Conservation (phyloP, 1,140 invertebrate genomes). For the Drosophila sp. region DNA sequence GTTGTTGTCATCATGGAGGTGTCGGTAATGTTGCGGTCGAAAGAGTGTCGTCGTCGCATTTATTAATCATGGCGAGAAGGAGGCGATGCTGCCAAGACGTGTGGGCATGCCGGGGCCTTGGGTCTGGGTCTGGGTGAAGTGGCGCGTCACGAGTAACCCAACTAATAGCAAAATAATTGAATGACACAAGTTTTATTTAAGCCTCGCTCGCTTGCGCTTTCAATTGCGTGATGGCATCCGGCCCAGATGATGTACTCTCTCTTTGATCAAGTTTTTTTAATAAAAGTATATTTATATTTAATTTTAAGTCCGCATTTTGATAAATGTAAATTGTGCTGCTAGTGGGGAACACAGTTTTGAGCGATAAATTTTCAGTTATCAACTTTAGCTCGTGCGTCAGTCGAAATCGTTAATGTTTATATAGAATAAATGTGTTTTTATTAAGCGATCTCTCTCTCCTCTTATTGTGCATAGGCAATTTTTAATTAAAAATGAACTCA, state of each 20-base stretch:
- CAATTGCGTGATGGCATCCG: slow-evolving; percentile 38
- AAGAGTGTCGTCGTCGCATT: slow-evolving; percentile 51
- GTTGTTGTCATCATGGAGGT: slow-evolving; percentile 49
- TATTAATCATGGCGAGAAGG: slow-evolving; percentile 68
- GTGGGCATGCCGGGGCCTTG: slow-evolving; percentile 42
- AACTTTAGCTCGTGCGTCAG: slow-evolving; percentile 52
- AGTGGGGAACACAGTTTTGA: not conserved
- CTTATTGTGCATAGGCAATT: slow-evolving; percentile 43
- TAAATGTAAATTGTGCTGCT: slow-evolving; percentile 12
- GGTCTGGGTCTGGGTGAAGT: slow-evolving; percentile 29
- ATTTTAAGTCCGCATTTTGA: slow-evolving; percentile 1
- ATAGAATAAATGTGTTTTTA: slow-evolving; percentile 5
- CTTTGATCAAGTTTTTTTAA: slow-evolving; percentile 24
- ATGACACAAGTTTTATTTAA: slow-evolving; percentile 54
- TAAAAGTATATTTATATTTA: not conserved
- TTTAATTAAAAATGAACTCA: slow-evolving; percentile 78
- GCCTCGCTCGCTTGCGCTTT: slow-evolving; percentile 4
- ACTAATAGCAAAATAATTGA: slow-evolving; percentile 73
- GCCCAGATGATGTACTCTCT: slow-evolving; percentile 29
- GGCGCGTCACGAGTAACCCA: slow-evolving; percentile 65
- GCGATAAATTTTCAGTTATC: slow-evolving; percentile 60
- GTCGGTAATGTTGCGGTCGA: slow-evolving; percentile 75
- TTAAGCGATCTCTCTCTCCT: slow-evolving; percentile 20
- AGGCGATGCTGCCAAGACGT: slow-evolving; percentile 27
- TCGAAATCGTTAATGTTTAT: slow-evolving; percentile 9